phyloP scores from a whole-genome alignment of 2,797 vertebrate genomes.

The Graptemys geographica region DNA sequence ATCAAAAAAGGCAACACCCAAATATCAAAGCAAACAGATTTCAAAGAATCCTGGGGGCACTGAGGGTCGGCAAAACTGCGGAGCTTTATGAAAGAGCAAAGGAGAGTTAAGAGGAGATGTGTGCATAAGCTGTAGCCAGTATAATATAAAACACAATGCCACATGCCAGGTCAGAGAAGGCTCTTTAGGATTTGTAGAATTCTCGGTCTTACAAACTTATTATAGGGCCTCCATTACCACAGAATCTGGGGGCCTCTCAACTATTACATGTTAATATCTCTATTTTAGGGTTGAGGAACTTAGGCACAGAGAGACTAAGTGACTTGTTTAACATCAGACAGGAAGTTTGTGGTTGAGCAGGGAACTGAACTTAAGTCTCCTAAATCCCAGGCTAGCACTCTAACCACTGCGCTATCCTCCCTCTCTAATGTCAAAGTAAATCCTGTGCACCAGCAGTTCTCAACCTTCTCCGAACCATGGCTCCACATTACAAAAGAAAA shows the following conservation, averaged over 20 bases:
- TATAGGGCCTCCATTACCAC: neutral
- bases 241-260: neutral
- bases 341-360: neutral
- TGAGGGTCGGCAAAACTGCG: neutral
- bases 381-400: neutral
- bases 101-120: neutral
- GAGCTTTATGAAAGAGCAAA: accelerated
- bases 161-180: neutral
- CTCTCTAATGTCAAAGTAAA: neutral
- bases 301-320: neutral
- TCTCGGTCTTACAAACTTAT: neutral
- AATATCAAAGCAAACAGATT: neutral
- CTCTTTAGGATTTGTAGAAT: accelerated
- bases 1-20: neutral
- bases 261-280: neutral
- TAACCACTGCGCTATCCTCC: neutral
- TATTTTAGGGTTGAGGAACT: neutral
- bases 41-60: accelerated
- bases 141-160: neutral
- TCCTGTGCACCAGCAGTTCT: neutral
- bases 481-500: neutral
- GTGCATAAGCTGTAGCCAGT: neutral
- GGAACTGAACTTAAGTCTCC: neutral
- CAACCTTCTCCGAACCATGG: neutral
- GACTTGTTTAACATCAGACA: neutral